Evolutionary conservation across 2,797 vertebrate genomes (phyloP).

Genomic region (Tragelaphus eurycerus): DNA sequence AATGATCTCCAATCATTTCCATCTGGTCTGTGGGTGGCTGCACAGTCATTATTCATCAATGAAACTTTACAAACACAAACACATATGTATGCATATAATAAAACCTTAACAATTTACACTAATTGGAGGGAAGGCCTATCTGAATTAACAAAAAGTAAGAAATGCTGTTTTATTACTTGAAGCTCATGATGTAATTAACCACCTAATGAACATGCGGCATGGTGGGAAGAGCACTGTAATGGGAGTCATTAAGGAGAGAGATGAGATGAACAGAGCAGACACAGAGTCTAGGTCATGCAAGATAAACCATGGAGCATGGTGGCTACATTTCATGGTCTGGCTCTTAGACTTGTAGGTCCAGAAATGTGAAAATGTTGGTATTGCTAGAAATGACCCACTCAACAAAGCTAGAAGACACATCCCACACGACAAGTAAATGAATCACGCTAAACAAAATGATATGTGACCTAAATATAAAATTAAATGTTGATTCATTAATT

Average conservation of each 20-base stretch:
- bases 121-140: slow-evolving; percentile 60
- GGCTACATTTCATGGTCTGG: not conserved
- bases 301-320: not conserved
- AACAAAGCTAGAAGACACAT: not conserved
- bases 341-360: not conserved
- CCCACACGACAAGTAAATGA: not conserved
- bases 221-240: slow-evolving; percentile 3
- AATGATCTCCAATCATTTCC: slow-evolving; percentile 64
- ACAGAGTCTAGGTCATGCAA: not conserved
- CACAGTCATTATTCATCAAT: slow-evolving; percentile 65
- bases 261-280: not conserved
- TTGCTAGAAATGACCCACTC: not conserved
- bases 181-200: slow-evolving; percentile 47
- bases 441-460: not conserved
- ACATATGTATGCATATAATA: slow-evolving; percentile 54
- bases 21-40: slow-evolving; percentile 74
- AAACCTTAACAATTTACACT: slow-evolving; percentile 60
- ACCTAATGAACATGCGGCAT: slow-evolving; percentile 22
- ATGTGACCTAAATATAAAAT: not conserved
- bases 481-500: not conserved
- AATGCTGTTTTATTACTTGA: slow-evolving; percentile 61
- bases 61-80: slow-evolving; percentile 57
- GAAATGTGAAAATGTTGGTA: not conserved
- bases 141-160: slow-evolving; percentile 61
- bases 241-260: not conserved